A percentile compares a stretch with the other conserved stretches of the same genome.
phyloP scores from a whole-genome alignment of 2,888 invertebrate genomes.

The Pyrrhosoma nymphula region DNA sequence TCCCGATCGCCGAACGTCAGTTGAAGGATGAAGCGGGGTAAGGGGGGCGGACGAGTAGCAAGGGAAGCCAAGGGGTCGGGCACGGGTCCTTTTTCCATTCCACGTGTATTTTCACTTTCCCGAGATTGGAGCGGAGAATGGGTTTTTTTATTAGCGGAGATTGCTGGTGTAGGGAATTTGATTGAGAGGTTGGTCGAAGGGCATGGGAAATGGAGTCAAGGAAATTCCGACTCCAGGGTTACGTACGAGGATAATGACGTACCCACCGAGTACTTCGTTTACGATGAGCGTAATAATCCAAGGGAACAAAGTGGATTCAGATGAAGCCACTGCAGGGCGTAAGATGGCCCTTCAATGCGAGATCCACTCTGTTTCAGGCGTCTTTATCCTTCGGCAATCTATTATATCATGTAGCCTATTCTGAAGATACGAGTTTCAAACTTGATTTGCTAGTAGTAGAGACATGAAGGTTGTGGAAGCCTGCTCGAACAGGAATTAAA shows the following conservation, averaged over 20 bases:
- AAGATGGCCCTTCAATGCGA: neutral
- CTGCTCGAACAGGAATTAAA: too few relatives aligned
- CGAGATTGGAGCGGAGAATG: neutral
- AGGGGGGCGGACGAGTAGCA: neutral
- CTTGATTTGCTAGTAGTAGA: too few relatives aligned
- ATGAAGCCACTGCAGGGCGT: neutral
- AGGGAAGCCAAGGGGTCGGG: neutral
- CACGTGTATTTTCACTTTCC: neutral
- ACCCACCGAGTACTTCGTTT: neutral
- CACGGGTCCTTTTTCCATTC: neutral
- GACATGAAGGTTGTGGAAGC: too few relatives aligned
- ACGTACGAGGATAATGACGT: neutral
- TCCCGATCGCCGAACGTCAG: neutral
- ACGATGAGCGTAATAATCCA: neutral
- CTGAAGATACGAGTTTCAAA: too few relatives aligned
- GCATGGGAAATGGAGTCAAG: neutral
- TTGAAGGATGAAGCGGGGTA: neutral
- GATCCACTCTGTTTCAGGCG: neutral
- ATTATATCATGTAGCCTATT: too few relatives aligned
- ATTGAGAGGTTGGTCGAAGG: neutral
- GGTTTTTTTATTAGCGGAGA: slow-evolving; percentile 5
- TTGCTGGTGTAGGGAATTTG: neutral
- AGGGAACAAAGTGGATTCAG: neutral
- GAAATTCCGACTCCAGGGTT: neutral
- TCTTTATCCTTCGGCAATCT: too few relatives aligned